These are phyloP conservation scores for Willowsia nigromaculata DNA, from an alignment of 2,888 invertebrate genomes.

Conservation along the genomic window DNA sequence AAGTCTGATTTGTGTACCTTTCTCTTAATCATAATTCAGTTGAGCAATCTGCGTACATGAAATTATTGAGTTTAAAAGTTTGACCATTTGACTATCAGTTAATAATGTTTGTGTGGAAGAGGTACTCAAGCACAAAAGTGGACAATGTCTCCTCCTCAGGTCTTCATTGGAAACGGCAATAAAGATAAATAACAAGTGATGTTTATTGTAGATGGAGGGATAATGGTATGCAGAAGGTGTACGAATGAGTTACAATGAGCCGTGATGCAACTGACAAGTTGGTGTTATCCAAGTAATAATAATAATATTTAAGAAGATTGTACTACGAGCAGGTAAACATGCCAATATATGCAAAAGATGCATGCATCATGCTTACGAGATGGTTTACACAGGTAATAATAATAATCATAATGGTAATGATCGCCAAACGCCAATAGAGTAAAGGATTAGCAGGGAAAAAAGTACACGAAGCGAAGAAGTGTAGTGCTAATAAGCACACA, in stretches of 20 bases:
- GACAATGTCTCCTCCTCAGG: too few relatives aligned
- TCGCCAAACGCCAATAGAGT: neutral
- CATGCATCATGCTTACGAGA: too few relatives aligned
- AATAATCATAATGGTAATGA: neutral
- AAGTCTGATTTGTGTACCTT: too few relatives aligned
- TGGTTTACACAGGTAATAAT: neutral
- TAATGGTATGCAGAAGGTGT: constrained; percentile 40
- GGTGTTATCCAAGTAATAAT: constrained; percentile 40
- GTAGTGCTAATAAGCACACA: neutral
- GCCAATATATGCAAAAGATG: neutral
- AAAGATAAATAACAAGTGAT: constrained; percentile 22
- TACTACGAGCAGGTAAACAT: neutral
- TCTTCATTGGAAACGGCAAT: constrained; percentile 37
- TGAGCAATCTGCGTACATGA: too few relatives aligned
- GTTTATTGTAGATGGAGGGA: neutral
- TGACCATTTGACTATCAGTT: too few relatives aligned
- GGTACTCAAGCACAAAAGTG: too few relatives aligned
- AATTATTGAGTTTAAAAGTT: too few relatives aligned
- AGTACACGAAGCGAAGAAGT: neutral
- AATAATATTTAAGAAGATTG: too few relatives aligned
- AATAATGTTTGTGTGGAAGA: too few relatives aligned
- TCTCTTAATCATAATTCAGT: too few relatives aligned
- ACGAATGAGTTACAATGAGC: constrained; percentile 50
- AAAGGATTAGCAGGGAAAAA: neutral
- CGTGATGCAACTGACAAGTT: constrained; percentile 65